These are phyloP conservation scores for Caenorhabditis doughertyi DNA, from an alignment of 2,888 invertebrate genomes.

Conservation along the genomic window DNA sequence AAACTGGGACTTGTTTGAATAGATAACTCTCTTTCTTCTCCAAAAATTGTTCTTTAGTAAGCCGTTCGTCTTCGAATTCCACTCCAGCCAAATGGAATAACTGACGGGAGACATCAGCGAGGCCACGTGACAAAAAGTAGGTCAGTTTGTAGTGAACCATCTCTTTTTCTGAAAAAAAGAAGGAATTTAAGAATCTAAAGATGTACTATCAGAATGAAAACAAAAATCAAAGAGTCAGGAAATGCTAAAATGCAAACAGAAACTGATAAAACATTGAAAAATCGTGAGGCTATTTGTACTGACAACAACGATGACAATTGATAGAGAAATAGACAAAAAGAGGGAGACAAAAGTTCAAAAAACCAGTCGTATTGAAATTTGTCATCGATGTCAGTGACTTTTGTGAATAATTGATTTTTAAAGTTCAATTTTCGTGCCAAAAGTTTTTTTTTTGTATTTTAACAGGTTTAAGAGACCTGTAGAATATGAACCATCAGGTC, in stretches of 20 bases:
- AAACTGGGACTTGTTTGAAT: slow-evolving; percentile 64
- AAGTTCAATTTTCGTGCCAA: no score
- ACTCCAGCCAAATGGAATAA: slow-evolving; percentile 50
- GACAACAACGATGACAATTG: slow-evolving; percentile 16
- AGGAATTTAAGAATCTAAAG: not conserved
- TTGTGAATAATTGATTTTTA: no score
- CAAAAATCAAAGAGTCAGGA: no score
- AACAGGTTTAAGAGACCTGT: no score
- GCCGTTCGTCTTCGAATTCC: slow-evolving; percentile 45
- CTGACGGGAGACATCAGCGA: slow-evolving; percentile 61
- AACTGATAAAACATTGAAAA: not conserved
- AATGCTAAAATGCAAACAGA: not conserved
- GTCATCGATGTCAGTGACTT: no score
- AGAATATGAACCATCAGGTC: no score
- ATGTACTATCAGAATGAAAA: no score
- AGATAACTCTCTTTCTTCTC: slow-evolving; percentile 38
- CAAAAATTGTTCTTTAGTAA: slow-evolving; percentile 24
- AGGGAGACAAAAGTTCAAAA: not conserved
- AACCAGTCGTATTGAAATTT: no score
- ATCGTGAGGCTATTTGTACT: slow-evolving; percentile 5
- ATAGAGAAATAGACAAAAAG: not conserved
- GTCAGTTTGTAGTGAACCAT: slow-evolving; percentile 64
- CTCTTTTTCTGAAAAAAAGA: slow-evolving; percentile 1
- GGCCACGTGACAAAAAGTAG: slow-evolving; percentile 55
- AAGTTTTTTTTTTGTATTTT: no score